Conservation (phyloP, 2,797 vertebrate genomes). For the Loris lydekkerianus region DNA sequence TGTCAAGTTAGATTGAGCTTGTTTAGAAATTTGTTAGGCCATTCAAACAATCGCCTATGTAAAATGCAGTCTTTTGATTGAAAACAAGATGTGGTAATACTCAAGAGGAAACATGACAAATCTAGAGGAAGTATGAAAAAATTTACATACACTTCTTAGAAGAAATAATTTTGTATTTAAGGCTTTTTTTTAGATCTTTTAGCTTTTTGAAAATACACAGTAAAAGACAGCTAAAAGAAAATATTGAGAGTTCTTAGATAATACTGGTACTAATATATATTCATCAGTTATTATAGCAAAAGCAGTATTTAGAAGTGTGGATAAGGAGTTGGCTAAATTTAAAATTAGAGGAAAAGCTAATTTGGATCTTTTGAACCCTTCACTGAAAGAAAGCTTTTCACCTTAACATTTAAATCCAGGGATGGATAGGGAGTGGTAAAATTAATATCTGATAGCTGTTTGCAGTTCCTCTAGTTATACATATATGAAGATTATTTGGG, state of each 20-base stretch:
- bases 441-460: not conserved
- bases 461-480: not conserved
- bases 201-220: no score
- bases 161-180: no score
- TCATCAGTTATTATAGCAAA: not conserved
- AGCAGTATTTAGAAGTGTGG: not conserved
- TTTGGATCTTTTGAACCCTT: not conserved
- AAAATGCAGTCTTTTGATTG: no score
- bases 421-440: not conserved
- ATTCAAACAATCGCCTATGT: no score
- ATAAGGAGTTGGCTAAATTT: not conserved
- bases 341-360: not conserved
- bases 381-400: not conserved
- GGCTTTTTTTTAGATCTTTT: no score
- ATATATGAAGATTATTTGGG: not conserved
- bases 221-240: not conserved
- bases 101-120: no score
- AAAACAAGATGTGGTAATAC: no score
- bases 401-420: not conserved
- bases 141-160: no score
- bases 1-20: no score
- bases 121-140: no score
- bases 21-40: no score
- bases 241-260: not conserved
- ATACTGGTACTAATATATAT: not conserved